Percentiles rank a stretch among this genome's conserved stretches.
Conservation (phyloP, 2,797 vertebrate genomes). For the Macropus fuliginosus region DNA sequence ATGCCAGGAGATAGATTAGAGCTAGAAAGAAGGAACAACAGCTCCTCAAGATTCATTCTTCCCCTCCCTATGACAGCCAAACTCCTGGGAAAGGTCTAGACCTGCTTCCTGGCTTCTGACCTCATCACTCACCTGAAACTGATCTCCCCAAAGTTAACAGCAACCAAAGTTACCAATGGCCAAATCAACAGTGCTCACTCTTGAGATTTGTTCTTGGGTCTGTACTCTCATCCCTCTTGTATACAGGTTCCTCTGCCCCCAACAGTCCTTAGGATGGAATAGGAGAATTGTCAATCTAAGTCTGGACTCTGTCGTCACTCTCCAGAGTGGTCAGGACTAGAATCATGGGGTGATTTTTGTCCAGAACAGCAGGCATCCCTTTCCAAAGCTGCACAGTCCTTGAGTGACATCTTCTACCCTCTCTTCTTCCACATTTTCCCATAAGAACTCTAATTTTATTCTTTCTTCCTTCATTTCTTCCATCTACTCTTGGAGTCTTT, state of each 20-base stretch:
- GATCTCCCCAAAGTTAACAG: neutral
- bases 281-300: neutral
- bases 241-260: neutral
- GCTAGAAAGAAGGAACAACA: neutral
- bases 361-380: neutral
- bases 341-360: neutral
- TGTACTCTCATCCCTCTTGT: neutral
- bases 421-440: neutral
- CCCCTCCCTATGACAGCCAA: neutral
- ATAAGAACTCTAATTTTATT: neutral
- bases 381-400: neutral
- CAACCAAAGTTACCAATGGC: neutral
- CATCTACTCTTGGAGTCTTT: neutral
- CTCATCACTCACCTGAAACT: neutral
- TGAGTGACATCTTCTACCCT: neutral
- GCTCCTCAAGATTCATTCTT: neutral
- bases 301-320: neutral
- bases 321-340: neutral
- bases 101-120: neutral
- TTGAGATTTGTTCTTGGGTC: neutral
- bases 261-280: neutral
- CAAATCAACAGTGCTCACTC: neutral
- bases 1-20: neutral
- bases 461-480: neutral
- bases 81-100: neutral